phyloP scores from a whole-genome alignment of 1,140 invertebrate genomes.

The Cyrtorhinus lividipennis region DNA sequence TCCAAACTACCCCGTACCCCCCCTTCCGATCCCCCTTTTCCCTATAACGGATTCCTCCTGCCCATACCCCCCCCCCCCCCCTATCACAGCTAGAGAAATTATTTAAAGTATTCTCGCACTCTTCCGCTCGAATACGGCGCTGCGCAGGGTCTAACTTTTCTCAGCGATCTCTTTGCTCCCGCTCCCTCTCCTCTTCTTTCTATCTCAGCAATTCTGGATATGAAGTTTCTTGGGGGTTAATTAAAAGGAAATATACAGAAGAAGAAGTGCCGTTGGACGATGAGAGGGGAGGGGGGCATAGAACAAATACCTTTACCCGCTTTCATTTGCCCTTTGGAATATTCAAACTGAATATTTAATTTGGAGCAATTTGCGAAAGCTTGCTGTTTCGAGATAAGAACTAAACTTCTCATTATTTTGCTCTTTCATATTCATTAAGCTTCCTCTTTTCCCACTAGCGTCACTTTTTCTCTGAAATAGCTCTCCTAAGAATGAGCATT shows the following conservation, averaged over 20 bases:
- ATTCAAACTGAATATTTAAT: constrained; percentile 7
- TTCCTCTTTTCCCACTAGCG: neutral
- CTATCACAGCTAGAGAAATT: neutral
- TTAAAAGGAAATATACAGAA: constrained; percentile 9
- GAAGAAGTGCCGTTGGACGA: neutral
- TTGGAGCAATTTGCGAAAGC: neutral
- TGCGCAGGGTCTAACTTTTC: neutral
- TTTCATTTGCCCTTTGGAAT: constrained; percentile 3
- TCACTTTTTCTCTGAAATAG: too few relatives aligned
- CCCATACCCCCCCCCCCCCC: neutral
- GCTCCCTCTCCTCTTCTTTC: neutral
- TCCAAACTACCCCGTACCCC: constrained; percentile 3
- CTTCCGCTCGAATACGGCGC: too few relatives aligned
- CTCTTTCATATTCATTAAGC: neutral
- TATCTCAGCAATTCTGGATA: neutral
- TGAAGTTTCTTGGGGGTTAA: constrained; percentile 8
- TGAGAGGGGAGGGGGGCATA: neutral
- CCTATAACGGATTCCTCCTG: neutral
- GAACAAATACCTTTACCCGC: constrained; percentile 6
- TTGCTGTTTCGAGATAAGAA: neutral
- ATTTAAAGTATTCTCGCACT: neutral
- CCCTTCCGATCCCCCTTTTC: neutral
- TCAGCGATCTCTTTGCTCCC: constrained; percentile 1
- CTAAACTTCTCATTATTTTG: neutral
- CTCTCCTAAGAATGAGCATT: too few relatives aligned